phyloP scores from a whole-genome alignment of 1,140 invertebrate species.

The Planococcus citri region DNA sequence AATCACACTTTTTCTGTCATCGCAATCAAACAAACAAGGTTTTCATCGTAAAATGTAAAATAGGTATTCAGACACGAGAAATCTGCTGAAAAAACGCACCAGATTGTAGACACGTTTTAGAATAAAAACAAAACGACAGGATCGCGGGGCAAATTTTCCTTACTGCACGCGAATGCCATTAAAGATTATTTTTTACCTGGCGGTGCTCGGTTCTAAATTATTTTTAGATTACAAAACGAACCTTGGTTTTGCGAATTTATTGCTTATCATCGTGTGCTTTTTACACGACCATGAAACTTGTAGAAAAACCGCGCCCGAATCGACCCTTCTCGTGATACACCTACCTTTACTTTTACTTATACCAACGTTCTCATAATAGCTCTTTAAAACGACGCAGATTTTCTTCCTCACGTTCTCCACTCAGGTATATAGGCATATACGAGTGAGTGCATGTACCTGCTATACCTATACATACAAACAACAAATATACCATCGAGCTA shows the following conservation, averaged over 20 bases:
- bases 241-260: slow-evolving; percentile 17
- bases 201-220: slow-evolving; percentile 17
- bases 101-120: not conserved
- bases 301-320: not conserved
- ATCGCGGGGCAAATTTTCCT: not conserved
- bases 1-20: too few species aligned
- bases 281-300: slow-evolving; percentile 4
- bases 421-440: too few species aligned
- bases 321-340: not conserved
- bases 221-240: slow-evolving; percentile 20
- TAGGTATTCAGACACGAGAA: not conserved
- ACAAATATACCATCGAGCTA: too few species aligned
- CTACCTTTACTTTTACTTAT: too few species aligned
- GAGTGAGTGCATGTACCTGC: too few species aligned
- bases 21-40: too few species aligned
- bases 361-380: too few species aligned
- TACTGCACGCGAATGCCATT: slow-evolving; percentile 11
- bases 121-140: not conserved
- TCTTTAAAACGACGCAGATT: too few species aligned
- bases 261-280: slow-evolving; percentile 10
- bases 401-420: too few species aligned
- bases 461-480: too few species aligned
- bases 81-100: not conserved
- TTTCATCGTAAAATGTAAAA: not conserved
- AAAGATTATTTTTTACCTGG: slow-evolving; percentile 16